A percentile compares a stretch with the other conserved stretches of the same genome.
Conservation (phyloP, 2,113 vertebrate genomes). For the Platichthys flesus region DNA sequence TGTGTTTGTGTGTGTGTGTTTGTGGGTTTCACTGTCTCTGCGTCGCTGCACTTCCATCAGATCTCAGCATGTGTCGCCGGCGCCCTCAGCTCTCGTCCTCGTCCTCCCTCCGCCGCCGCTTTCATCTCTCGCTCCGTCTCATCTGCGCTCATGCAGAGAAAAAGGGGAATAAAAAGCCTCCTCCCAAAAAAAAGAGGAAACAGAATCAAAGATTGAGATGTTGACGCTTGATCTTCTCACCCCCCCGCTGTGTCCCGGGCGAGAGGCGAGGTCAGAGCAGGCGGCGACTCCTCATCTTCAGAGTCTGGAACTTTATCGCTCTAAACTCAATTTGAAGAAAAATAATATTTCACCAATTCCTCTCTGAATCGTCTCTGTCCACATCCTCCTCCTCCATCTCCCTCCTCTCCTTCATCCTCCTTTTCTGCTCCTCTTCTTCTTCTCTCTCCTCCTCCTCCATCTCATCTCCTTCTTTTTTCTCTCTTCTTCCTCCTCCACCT, state of each 20-base stretch:
- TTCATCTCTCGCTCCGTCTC: constrained; percentile 58
- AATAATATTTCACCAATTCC: not conserved
- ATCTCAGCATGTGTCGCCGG: constrained; percentile 30
- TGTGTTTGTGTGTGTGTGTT: constrained; percentile 10
- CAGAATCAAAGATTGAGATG: not conserved
- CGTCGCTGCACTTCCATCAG: constrained; percentile 8
- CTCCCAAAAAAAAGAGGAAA: not conserved
- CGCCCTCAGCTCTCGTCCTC: constrained; percentile 15
- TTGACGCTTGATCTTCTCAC: not conserved
- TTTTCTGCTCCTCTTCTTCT: not conserved
- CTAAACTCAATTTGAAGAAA: not conserved
- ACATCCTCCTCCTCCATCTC: not conserved
- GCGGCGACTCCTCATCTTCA: not conserved
- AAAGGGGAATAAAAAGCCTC: not conserved
- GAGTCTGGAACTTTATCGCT: not conserved
- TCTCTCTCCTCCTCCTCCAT: too few species aligned
- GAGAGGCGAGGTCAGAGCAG: not conserved
- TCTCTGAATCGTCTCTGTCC: not conserved
- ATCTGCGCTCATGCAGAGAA: constrained; percentile 39
- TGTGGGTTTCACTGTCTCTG: constrained; percentile 1
- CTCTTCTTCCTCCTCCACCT: not conserved
- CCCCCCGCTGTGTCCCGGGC: not conserved
- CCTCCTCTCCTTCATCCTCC: too few species aligned
- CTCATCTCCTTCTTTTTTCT: not conserved
- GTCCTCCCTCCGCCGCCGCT: constrained; percentile 21